Conservation (phyloP, 2,113 vertebrate species). For the Notiomystis cincta region DNA sequence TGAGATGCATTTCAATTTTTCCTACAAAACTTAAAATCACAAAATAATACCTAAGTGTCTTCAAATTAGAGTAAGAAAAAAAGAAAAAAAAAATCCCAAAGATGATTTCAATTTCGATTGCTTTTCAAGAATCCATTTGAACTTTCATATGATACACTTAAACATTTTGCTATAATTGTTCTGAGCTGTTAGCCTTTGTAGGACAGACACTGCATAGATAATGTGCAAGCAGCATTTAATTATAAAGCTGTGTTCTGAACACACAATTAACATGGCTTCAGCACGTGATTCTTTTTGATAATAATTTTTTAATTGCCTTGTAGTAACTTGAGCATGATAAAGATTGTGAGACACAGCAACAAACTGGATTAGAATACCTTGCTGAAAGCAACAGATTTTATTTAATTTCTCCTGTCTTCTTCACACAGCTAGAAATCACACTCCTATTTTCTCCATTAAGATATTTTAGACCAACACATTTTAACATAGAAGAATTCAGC, state of each 20-base stretch:
- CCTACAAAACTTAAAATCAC: background rate
- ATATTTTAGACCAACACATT: background rate
- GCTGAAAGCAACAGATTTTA: background rate
- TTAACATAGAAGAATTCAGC: background rate
- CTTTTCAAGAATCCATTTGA: background rate
- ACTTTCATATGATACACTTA: background rate
- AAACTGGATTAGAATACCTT: background rate
- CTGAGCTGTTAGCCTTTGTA: background rate
- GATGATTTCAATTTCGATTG: background rate
- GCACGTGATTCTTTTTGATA: background rate
- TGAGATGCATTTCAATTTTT: background rate
- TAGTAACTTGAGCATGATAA: background rate
- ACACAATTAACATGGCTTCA: background rate
- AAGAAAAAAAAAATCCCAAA: rapidly evolving
- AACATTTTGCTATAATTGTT: background rate
- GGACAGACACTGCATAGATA: background rate
- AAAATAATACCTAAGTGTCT: background rate
- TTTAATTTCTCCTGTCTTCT: background rate
- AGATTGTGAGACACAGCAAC: background rate
- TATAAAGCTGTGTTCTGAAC: background rate
- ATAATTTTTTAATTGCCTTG: background rate
- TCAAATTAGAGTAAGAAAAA: background rate
- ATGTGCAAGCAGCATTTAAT: background rate
- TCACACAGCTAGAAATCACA: background rate
- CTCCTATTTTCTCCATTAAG: background rate